These are phyloP conservation scores for Sycophaga agraensis DNA, from an alignment of 1,140 invertebrate species.

Conservation along the genomic window DNA sequence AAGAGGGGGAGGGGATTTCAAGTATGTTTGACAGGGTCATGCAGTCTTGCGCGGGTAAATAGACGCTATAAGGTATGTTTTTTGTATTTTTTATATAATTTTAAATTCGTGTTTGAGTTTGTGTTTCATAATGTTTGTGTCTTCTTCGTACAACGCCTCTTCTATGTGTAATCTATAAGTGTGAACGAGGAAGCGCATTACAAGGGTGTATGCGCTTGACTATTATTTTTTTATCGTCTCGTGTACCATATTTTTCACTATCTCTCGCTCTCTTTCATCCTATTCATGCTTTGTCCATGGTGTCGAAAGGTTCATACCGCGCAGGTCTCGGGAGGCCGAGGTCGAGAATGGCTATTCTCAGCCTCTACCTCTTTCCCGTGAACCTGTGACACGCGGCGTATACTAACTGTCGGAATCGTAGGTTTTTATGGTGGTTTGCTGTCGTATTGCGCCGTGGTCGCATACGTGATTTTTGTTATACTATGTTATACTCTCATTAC, in stretches of 20 bases:
- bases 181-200: not conserved
- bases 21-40: conserved; percentile 28
- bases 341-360: not conserved
- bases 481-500: conserved; percentile 30
- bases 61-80: conserved; percentile 23
- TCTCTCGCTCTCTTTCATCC: conserved; percentile 20
- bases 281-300: conserved; percentile 33
- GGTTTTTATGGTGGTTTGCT: conserved; percentile 10
- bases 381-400: conserved; percentile 17
- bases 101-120: conserved; percentile 19
- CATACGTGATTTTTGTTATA: conserved; percentile 22
- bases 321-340: not conserved
- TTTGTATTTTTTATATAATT: conserved; percentile 18
- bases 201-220: not conserved
- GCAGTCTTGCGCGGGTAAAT: conserved; percentile 27
- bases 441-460: conserved; percentile 14
- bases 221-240: conserved; percentile 22
- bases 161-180: conserved; percentile 30
- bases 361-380: not conserved
- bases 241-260: conserved; percentile 18
- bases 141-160: not conserved
- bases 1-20: not conserved
- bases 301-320: conserved; percentile 41
- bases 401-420: conserved; percentile 27
- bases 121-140: conserved; percentile 22